These are phyloP conservation scores for Ictidomys tridecemlineatus DNA, from an alignment of 2,113 vertebrate genomes.

Conservation along the genomic window DNA sequence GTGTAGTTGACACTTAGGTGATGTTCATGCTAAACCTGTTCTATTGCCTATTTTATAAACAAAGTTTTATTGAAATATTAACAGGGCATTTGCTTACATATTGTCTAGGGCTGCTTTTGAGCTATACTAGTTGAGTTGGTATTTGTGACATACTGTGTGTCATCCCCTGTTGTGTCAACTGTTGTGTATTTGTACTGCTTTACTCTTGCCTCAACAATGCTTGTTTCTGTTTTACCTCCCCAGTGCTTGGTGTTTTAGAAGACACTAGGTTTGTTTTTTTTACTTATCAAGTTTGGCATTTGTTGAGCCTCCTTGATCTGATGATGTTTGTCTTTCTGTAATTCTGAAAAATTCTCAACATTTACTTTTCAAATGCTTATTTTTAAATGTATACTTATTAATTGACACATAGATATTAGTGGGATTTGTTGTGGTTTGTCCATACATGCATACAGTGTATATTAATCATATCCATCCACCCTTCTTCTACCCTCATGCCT, in stretches of 20 bases:
- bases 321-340: constrained; percentile 1
- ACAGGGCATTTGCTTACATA: not conserved
- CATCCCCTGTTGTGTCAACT: not conserved
- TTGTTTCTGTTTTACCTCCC: not conserved
- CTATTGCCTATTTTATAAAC: not conserved
- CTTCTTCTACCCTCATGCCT: not conserved
- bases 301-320: not conserved
- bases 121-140: not conserved
- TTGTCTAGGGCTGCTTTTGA: not conserved
- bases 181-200: not conserved
- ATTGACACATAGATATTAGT: not conserved
- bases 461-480: not conserved
- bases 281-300: not conserved
- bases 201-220: not conserved
- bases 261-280: not conserved
- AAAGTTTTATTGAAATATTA: not conserved
- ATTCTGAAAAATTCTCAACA: not conserved
- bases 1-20: not conserved
- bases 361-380: not conserved
- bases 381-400: not conserved
- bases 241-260: not conserved
- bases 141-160: not conserved
- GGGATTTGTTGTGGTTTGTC: not conserved
- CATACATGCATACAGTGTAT: not conserved
- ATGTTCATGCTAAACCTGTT: not conserved